phyloP scores from a whole-genome alignment of 1,140 invertebrate species.

The Leucophenga varia region DNA sequence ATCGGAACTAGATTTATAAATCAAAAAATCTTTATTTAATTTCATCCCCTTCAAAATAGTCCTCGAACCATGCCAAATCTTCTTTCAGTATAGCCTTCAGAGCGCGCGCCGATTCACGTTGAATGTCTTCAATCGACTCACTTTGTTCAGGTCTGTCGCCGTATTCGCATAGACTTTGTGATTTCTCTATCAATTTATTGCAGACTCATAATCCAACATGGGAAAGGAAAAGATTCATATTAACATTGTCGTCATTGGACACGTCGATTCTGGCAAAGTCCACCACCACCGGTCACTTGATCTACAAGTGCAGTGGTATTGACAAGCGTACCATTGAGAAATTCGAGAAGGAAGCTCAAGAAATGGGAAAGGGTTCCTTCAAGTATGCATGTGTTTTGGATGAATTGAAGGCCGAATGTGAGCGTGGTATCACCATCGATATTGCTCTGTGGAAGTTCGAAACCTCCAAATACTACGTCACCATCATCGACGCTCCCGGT shows the following conservation, averaged over 20 bases:
- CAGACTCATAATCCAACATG: slow-evolving; percentile 61
- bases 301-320: slow-evolving; percentile 99
- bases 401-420: slow-evolving; percentile 94
- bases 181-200: slow-evolving; percentile 25
- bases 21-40: no score
- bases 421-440: slow-evolving; percentile 97
- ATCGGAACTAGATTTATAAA: no score
- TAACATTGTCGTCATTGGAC: slow-evolving; percentile 99
- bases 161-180: slow-evolving; percentile 25
- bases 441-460: slow-evolving; percentile 96
- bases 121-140: no score
- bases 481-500: slow-evolving; percentile 94
- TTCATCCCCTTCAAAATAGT: no score
- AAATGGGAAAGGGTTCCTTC: slow-evolving; percentile 97
- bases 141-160: slow-evolving; percentile 30
- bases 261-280: slow-evolving; percentile 99
- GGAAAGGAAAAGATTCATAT: slow-evolving; percentile 97
- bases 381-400: slow-evolving; percentile 96
- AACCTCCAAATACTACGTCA: slow-evolving; percentile 88
- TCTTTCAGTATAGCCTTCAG: no score
- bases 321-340: slow-evolving; percentile 99
- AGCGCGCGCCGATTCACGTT: no score
- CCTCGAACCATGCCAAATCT: no score
- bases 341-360: slow-evolving; percentile 98
- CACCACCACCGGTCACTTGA: slow-evolving; percentile 96